These are phyloP conservation scores for Odontesthes bonariensis DNA, from an alignment of 2,113 vertebrate genomes.

Conservation along the genomic window DNA sequence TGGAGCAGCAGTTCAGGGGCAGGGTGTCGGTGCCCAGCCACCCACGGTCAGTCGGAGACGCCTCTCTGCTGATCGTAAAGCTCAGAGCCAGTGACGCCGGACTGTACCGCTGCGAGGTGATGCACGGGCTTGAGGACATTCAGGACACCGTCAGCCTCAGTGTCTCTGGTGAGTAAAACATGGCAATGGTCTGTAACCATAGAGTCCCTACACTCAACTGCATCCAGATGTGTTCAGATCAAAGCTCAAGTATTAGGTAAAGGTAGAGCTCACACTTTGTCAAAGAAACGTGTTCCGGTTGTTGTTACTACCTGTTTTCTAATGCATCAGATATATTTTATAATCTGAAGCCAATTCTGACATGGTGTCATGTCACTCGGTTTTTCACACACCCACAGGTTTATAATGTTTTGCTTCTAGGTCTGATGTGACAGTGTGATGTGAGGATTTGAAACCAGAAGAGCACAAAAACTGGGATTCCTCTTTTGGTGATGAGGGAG, in stretches of 20 bases:
- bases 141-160: conserved; percentile 83
- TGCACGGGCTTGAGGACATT: conserved; percentile 90
- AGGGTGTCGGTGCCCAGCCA: conserved; percentile 86
- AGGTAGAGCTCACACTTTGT: background rate
- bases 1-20: conserved; percentile 83
- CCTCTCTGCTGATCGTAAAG: conserved; percentile 84
- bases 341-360: background rate
- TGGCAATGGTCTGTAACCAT: background rate
- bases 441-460: too few relatives aligned
- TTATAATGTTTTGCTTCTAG: too few relatives aligned
- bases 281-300: background rate
- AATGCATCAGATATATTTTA: background rate
- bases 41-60: conserved; percentile 80
- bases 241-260: conserved; percentile 1
- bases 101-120: conserved; percentile 91
- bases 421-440: too few relatives aligned
- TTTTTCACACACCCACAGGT: too few relatives aligned
- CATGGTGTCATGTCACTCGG: too few relatives aligned
- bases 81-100: conserved; percentile 91
- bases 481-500: too few relatives aligned
- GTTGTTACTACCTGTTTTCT: background rate
- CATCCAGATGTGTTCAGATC: conserved; percentile 36
- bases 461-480: too few relatives aligned
- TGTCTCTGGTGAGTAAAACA: conserved; percentile 86
- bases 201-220: conserved; percentile 3